phyloP scores from a whole-genome alignment of 2,113 vertebrate species.

The Blennius ocellaris region DNA sequence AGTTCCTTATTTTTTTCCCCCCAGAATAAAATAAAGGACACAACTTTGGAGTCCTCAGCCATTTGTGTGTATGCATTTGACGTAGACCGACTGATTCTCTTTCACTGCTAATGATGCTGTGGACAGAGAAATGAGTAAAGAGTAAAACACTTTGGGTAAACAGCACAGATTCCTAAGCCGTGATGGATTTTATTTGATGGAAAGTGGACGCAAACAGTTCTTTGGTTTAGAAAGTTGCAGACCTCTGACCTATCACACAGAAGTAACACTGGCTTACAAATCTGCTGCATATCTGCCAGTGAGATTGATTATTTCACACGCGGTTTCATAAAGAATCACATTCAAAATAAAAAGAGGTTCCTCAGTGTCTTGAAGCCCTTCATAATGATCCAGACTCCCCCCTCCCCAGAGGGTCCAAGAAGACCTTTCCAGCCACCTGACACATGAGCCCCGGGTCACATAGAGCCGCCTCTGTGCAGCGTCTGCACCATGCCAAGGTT shows the following conservation, averaged over 20 bases:
- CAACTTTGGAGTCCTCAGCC: neutral
- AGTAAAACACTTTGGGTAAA: too few species aligned
- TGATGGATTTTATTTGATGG: too few species aligned
- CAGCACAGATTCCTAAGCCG: too few species aligned
- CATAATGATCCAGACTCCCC: neutral
- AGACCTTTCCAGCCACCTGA: constrained; percentile 12
- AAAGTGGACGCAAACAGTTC: too few species aligned
- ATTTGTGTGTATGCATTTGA: neutral
- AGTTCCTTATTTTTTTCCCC: neutral
- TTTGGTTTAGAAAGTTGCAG: too few species aligned
- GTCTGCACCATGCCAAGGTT: constrained; percentile 35
- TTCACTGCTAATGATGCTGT: too few species aligned
- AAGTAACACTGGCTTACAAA: neutral
- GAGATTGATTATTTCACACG: too few species aligned
- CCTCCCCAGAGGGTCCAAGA: neutral
- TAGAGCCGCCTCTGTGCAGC: constrained; percentile 40
- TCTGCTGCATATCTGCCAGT: neutral
- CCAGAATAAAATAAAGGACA: neutral
- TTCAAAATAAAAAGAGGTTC: too few species aligned
- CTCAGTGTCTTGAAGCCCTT: neutral
- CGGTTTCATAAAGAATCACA: too few species aligned
- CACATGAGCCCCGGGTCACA: constrained; percentile 21
- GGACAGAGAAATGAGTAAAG: too few species aligned
- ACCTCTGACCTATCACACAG: too few species aligned
- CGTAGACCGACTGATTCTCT: too few species aligned